Evolutionary conservation across 2,888 invertebrate species (phyloP).

Genomic region (Unio pictorum): DNA sequence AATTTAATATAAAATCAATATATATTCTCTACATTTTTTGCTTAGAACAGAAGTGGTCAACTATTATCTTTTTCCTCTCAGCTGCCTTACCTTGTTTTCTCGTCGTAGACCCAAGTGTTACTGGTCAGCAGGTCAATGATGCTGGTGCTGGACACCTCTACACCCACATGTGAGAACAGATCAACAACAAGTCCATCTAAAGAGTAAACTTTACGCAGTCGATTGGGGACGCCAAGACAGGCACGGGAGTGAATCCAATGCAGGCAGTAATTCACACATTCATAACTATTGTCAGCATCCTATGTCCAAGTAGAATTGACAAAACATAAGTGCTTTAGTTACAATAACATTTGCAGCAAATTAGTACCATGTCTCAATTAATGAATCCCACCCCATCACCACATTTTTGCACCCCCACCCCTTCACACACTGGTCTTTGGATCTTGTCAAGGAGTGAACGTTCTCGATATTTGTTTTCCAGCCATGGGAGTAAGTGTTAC

Average conservation of each 20-base stretch:
- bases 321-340: neutral
- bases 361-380: neutral
- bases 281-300: conserved; percentile 31
- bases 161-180: conserved; percentile 39
- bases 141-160: conserved; percentile 31
- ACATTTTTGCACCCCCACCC: too few relatives aligned
- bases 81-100: conserved; percentile 41
- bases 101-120: conserved; percentile 54
- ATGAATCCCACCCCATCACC: too few relatives aligned
- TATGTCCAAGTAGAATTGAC: conserved; percentile 5
- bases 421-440: too few relatives aligned
- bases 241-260: conserved; percentile 47
- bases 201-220: conserved; percentile 45
- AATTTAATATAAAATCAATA: too few relatives aligned
- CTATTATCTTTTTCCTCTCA: too few relatives aligned
- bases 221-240: conserved; percentile 34
- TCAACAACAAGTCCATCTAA: conserved; percentile 53
- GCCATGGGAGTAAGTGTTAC: too few relatives aligned
- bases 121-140: conserved; percentile 42
- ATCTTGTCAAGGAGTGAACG: too few relatives aligned
- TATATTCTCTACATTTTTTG: too few relatives aligned
- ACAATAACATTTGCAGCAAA: neutral
- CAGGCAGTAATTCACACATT: conserved; percentile 43
- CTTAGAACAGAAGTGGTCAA: too few relatives aligned
- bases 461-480: too few relatives aligned